Conservation (phyloP, 2,797 vertebrate species). For the Typhlichthys subterraneus region DNA sequence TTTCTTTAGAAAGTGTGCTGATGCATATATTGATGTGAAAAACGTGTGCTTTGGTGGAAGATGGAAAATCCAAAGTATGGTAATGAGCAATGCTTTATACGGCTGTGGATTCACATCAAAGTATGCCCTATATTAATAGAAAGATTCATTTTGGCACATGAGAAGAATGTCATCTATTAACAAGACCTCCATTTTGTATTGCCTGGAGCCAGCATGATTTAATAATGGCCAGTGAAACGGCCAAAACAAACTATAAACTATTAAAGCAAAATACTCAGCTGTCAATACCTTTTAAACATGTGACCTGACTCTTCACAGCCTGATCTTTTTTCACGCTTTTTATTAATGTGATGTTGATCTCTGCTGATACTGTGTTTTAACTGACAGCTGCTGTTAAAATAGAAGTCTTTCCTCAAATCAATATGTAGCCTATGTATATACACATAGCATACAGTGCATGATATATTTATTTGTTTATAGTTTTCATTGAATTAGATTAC, state of each 20-base stretch:
- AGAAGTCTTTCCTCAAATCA: too few species aligned
- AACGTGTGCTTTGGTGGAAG: constrained; percentile 6
- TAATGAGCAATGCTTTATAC: constrained; percentile 35
- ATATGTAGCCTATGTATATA: too few species aligned
- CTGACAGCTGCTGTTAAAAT: too few species aligned
- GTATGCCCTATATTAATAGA: constrained; percentile 51
- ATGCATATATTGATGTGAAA: constrained; percentile 32
- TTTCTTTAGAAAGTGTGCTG: constrained; percentile 11
- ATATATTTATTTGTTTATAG: too few species aligned
- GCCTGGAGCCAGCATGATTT: constrained; percentile 63
- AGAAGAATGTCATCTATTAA: constrained; percentile 52
- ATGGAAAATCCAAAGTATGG: constrained; percentile 15
- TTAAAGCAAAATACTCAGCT: too few species aligned
- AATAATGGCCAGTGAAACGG: constrained; percentile 42
- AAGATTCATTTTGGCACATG: constrained; percentile 58
- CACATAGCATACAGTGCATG: too few species aligned
- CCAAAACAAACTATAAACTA: constrained; percentile 21
- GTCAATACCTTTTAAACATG: too few species aligned
- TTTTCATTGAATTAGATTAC: too few species aligned
- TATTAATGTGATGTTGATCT: too few species aligned
- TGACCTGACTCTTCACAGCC: too few species aligned
- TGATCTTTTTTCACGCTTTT: too few species aligned
- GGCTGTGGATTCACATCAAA: constrained; percentile 58
- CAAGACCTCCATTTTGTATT: constrained; percentile 54
- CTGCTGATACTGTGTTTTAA: too few species aligned